A percentile compares a stretch with the other conserved stretches of the same genome.
phyloP scores from a whole-genome alignment of 2,797 vertebrate species.

The Gymnodraco acuticeps region DNA sequence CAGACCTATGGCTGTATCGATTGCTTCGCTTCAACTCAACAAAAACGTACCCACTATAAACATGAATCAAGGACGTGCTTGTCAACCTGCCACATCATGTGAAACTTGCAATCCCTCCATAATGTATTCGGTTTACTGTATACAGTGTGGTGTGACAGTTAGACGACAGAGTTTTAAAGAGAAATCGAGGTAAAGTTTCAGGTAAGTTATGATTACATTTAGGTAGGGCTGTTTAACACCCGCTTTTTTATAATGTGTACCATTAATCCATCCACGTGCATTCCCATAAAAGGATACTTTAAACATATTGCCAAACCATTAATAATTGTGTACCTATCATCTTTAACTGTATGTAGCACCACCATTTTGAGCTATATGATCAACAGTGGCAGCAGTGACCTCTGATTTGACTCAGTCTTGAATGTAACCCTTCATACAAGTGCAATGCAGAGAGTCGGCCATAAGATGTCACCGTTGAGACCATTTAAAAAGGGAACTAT shows the following conservation, averaged over 20 bases:
- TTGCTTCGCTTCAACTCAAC: background rate
- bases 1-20: background rate
- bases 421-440: too few relatives aligned
- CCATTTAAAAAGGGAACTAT: background rate
- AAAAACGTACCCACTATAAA: background rate
- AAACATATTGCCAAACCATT: background rate
- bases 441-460: background rate
- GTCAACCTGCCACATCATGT: background rate
- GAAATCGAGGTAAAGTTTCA: background rate
- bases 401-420: background rate
- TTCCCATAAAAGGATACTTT: background rate
- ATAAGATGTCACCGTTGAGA: conserved; percentile 40
- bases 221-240: background rate
- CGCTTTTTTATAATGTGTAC: background rate
- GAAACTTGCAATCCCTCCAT: background rate
- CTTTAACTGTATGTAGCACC: background rate
- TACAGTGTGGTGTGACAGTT: background rate
- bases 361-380: background rate
- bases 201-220: background rate
- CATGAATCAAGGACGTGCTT: background rate
- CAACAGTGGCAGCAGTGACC: background rate
- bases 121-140: background rate
- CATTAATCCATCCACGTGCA: too few relatives aligned
- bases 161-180: background rate
- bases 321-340: background rate